Percentiles rank a stretch among this genome's conserved stretches.
These are phyloP conservation scores for Seriola quinqueradiata DNA, from an alignment of 2,113 vertebrate genomes.

Conservation along the genomic window DNA sequence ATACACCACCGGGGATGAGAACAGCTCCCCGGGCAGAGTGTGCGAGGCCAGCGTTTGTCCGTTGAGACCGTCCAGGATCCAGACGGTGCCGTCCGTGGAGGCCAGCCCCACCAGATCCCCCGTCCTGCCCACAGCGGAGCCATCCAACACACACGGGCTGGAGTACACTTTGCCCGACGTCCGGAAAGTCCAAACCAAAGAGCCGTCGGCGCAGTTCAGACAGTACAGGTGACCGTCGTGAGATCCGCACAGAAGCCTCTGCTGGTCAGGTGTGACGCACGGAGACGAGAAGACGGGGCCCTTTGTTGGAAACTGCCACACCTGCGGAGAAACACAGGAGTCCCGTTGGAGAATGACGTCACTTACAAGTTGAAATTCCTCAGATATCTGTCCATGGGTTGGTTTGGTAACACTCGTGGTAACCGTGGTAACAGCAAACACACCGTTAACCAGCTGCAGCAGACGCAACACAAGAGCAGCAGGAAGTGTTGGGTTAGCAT, in stretches of 20 bases:
- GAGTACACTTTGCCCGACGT: constrained; percentile 90
- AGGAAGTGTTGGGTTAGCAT: too few species aligned
- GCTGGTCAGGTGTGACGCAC: constrained; percentile 81
- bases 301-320: constrained; percentile 89
- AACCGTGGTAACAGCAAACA: too few species aligned
- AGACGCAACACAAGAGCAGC: too few species aligned
- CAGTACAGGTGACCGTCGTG: constrained; percentile 92
- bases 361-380: neutral
- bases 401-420: neutral
- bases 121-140: constrained; percentile 55
- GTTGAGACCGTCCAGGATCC: constrained; percentile 88
- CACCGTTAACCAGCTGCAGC: too few species aligned
- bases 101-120: constrained; percentile 84
- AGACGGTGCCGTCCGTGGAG: constrained; percentile 94
- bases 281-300: constrained; percentile 96
- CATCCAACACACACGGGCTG: constrained; percentile 88
- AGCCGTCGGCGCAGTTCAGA: constrained; percentile 84
- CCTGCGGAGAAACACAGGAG: constrained; percentile 75
- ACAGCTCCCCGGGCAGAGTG: constrained; percentile 90
- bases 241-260: constrained; percentile 91
- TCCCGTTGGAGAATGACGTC: neutral
- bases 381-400: neutral
- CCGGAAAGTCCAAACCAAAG: constrained; percentile 90
- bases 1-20: constrained; percentile 93
- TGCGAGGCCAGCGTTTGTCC: constrained; percentile 80